A percentile compares a stretch with the other conserved stretches of the same genome.
Conservation (phyloP, 2,113 vertebrate genomes). For the Trogon surrucura region DNA sequence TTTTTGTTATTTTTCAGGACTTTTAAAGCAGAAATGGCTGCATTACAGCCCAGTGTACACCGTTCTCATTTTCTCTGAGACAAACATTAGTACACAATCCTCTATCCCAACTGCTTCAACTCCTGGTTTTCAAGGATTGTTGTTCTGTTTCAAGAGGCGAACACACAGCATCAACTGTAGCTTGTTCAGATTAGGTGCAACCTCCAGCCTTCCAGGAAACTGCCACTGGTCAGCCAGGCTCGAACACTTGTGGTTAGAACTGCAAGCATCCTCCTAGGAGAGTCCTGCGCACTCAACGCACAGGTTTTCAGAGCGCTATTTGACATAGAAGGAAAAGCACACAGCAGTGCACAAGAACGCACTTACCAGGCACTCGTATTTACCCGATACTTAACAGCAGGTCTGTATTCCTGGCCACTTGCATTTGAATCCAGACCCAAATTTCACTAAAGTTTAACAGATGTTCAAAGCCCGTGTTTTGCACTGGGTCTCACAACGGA, state of each 20-base stretch:
- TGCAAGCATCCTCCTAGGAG: background rate
- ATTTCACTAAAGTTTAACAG: background rate
- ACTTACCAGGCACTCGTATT: background rate
- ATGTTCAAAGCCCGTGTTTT: background rate
- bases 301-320: background rate
- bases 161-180: background rate
- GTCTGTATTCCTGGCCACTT: background rate
- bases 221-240: background rate
- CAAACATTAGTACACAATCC: background rate
- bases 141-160: background rate
- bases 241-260: background rate
- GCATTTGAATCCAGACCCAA: background rate
- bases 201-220: background rate
- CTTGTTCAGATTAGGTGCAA: background rate
- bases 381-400: background rate
- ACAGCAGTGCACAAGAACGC: background rate
- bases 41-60: background rate
- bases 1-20: background rate
- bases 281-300: background rate
- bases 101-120: background rate
- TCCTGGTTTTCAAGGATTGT: background rate
- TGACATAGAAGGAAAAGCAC: background rate
- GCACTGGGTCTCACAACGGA: background rate
- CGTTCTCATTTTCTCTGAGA: background rate
- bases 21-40: background rate